Conservation (phyloP, 2,888 invertebrate species). For the Hypomecis atomaria region DNA sequence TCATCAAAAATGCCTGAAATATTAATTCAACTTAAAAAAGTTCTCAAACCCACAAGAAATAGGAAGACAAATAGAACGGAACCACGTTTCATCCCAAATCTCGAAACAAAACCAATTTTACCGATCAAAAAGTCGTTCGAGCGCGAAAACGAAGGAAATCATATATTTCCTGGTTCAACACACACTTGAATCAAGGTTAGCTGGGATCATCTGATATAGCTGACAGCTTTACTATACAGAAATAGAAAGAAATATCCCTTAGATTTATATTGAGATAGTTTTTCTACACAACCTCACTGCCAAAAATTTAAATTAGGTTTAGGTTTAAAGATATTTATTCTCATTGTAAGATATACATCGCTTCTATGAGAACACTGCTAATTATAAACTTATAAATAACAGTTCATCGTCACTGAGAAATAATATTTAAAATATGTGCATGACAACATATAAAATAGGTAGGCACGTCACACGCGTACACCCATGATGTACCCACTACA, state of each 20-base stretch:
- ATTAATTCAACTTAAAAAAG: not conserved
- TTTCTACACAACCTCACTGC: not conserved
- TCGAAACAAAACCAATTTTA: slow-evolving; percentile 14
- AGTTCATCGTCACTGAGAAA: too few relatives aligned
- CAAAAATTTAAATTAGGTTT: too few relatives aligned
- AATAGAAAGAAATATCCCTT: not conserved
- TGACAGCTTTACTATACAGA: not conserved
- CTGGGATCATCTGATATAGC: not conserved
- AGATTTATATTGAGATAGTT: slow-evolving; percentile 6
- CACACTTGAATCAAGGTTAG: slow-evolving; percentile 8
- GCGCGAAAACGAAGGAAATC: slow-evolving; percentile 11
- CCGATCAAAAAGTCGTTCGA: not conserved
- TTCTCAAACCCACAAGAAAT: not conserved
- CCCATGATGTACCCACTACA: too few relatives aligned
- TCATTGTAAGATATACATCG: too few relatives aligned
- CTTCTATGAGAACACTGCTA: too few relatives aligned
- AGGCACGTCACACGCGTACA: too few relatives aligned
- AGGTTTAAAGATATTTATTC: too few relatives aligned
- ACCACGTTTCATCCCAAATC: slow-evolving; percentile 3
- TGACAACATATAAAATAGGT: too few relatives aligned
- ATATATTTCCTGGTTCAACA: slow-evolving; percentile 22
- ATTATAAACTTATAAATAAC: too few relatives aligned
- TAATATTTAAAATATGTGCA: too few relatives aligned
- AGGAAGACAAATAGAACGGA: not conserved
- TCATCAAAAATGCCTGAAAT: not conserved